Evolutionary conservation across 2,888 invertebrate species (phyloP).

Genomic region (Eugnorisma glareosa): DNA sequence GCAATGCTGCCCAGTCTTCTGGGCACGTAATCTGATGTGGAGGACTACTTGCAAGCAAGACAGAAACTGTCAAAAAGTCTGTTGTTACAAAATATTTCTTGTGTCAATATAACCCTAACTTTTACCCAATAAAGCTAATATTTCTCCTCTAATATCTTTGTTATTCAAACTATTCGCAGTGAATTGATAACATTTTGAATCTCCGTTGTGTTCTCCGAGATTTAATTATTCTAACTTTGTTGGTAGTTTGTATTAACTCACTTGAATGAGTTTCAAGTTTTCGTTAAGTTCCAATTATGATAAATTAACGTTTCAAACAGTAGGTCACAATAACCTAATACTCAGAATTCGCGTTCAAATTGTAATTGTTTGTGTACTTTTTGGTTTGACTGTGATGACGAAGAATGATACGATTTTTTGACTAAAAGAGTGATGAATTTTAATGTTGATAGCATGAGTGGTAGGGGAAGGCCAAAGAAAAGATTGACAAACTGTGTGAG

Average conservation of each 20-base stretch:
- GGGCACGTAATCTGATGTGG: background rate
- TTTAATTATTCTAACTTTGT: constrained; percentile 53
- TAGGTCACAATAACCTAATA: constrained; percentile 12
- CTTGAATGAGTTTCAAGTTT: constrained; percentile 50
- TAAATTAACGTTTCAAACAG: constrained; percentile 34
- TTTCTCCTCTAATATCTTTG: constrained; percentile 20
- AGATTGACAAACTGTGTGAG: background rate
- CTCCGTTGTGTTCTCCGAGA: constrained; percentile 33
- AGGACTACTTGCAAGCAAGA: background rate
- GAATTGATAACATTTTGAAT: constrained; percentile 47
- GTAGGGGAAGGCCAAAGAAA: background rate
- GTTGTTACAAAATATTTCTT: background rate
- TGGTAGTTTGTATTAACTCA: constrained; percentile 43
- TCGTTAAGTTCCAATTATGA: constrained; percentile 45
- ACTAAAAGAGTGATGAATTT: background rate
- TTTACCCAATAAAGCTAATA: constrained; percentile 2
- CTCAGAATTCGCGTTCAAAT: constrained; percentile 10
- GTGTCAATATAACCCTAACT: background rate
- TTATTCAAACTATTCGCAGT: constrained; percentile 39
- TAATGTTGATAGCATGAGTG: background rate
- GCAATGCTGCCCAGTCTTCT: background rate
- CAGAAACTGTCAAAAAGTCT: background rate
- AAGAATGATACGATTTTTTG: background rate
- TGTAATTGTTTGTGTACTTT: background rate
- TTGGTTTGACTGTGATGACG: background rate